These are phyloP conservation scores for Brachionus rubens DNA, from an alignment of 1,140 invertebrate species.

Conservation along the genomic window DNA sequence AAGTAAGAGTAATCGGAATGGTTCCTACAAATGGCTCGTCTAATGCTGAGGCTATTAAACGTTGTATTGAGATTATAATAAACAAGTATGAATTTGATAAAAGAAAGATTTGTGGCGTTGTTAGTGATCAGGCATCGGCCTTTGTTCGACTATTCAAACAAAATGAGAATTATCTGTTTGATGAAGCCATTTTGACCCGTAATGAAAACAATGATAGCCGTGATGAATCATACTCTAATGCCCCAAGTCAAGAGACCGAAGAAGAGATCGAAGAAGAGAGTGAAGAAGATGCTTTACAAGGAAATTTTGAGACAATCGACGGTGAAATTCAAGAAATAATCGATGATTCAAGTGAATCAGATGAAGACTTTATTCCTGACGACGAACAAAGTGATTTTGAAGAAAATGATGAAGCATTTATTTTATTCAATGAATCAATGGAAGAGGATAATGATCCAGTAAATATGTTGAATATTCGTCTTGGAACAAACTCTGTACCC, in stretches of 20 bases:
- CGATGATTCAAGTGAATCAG: no score
- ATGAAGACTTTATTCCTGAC: no score
- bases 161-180: neutral
- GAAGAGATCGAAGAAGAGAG: no score
- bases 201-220: no score
- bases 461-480: neutral
- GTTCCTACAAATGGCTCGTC: neutral
- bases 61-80: neutral
- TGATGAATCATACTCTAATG: neutral
- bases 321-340: no score
- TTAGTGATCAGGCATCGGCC: neutral
- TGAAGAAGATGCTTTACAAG: no score
- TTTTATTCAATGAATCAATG: neutral
- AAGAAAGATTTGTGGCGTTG: neutral
- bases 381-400: no score
- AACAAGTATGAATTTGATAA: neutral
- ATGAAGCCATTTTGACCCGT: neutral
- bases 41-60: constrained; percentile 3
- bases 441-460: neutral
- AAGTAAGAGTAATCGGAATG: constrained; percentile 6
- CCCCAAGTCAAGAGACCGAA: neutral
- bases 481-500: neutral
- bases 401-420: neutral
- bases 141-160: neutral
- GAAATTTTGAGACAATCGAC: no score